A percentile compares a stretch with the other conserved stretches of the same genome.
Evolutionary conservation across 1,140 invertebrate species (phyloP).

Genomic region (Bombus confusus): DNA sequence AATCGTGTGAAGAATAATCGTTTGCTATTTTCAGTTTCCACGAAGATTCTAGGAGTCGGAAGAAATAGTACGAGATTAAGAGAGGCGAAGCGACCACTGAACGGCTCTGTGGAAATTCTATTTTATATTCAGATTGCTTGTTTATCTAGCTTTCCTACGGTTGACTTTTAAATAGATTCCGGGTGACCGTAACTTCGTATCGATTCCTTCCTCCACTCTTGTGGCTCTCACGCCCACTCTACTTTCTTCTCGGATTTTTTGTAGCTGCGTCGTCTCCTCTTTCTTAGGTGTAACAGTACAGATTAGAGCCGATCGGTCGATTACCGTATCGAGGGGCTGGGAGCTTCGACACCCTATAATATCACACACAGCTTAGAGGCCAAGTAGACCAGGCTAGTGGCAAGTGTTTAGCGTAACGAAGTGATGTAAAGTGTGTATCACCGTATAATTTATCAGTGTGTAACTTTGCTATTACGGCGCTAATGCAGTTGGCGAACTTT

Average conservation of each 20-base stretch:
- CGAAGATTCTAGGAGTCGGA: not conserved
- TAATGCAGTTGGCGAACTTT: not conserved
- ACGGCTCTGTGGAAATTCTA: slow-evolving; percentile 35
- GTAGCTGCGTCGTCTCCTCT: slow-evolving; percentile 4
- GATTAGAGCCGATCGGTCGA: slow-evolving; percentile 60
- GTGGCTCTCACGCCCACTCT: not conserved
- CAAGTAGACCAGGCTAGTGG: slow-evolving; percentile 25
- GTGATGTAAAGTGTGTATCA: not conserved
- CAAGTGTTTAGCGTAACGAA: not conserved
- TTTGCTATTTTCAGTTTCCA: not conserved
- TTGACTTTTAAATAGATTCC: slow-evolving; percentile 63
- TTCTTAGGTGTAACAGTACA: slow-evolving; percentile 22
- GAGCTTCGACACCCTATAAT: slow-evolving; percentile 22
- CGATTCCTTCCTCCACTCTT: slow-evolving; percentile 35
- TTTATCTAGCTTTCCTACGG: slow-evolving; percentile 46
- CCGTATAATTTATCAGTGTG: not conserved
- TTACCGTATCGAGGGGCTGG: slow-evolving; percentile 35
- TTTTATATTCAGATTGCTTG: slow-evolving; percentile 60
- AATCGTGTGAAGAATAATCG: not conserved
- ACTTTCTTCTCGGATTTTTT: slow-evolving; percentile 11
- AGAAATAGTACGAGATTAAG: not conserved
- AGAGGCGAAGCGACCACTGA: not conserved
- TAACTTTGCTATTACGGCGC: not conserved
- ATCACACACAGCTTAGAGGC: not conserved
- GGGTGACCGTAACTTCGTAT: slow-evolving; percentile 63